These are phyloP conservation scores for Serilophus lunatus DNA, from an alignment of 2,113 vertebrate species.

Conservation along the genomic window DNA sequence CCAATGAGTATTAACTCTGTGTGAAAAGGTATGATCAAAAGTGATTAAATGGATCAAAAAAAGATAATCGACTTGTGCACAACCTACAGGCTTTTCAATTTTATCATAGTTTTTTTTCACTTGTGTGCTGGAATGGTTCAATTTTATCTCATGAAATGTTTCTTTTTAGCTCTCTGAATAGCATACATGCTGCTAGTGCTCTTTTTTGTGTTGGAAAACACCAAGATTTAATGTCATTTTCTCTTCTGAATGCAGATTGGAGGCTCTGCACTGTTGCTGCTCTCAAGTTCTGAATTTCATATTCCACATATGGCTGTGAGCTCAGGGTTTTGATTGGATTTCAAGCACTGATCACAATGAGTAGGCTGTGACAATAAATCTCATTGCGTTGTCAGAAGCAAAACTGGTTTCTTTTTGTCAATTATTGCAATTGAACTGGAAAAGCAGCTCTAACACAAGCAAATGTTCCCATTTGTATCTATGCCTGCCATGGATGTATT, in stretches of 20 bases:
- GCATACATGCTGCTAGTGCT: neutral
- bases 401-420: neutral
- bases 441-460: slow-evolving; percentile 72
- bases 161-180: neutral
- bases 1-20: neutral
- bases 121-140: neutral
- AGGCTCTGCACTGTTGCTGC: neutral
- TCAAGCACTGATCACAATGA: neutral
- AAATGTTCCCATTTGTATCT: slow-evolving; percentile 59
- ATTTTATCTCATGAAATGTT: neutral
- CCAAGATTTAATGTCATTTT: neutral
- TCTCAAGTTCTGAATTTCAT: neutral
- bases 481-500: slow-evolving; percentile 75
- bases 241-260: neutral
- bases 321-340: neutral
- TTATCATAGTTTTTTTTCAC: neutral
- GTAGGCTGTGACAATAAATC: neutral
- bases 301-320: neutral
- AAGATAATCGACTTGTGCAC: neutral
- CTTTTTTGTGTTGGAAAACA: neutral
- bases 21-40: neutral
- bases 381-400: neutral
- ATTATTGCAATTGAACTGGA: slow-evolving; percentile 2
- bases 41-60: neutral
- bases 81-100: neutral